A percentile compares a stretch with the other conserved stretches of the same genome.
Evolutionary conservation across 1,140 invertebrate genomes (phyloP).

Genomic region (Pseudomyrmex concolor): DNA sequence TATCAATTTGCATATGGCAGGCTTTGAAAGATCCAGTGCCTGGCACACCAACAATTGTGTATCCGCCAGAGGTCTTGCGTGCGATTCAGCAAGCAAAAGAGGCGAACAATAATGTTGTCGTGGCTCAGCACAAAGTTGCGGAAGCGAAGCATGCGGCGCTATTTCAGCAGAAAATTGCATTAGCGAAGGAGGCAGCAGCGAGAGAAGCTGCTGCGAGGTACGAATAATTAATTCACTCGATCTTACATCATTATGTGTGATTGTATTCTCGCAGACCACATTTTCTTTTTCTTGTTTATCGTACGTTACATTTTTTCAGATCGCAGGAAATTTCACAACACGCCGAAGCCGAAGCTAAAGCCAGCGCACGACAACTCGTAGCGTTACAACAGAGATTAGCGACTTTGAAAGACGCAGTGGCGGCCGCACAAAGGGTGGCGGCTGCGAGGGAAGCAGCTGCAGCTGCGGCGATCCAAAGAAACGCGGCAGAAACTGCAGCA

Average conservation of each 20-base stretch:
- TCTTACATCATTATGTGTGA: neutral
- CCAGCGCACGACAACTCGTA: slow-evolving; percentile 81
- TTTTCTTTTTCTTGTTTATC: neutral
- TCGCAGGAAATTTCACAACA: slow-evolving; percentile 82
- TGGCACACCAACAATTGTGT: slow-evolving; percentile 81
- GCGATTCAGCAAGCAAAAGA: slow-evolving; percentile 83
- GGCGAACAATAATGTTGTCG: slow-evolving; percentile 81
- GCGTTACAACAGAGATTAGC: slow-evolving; percentile 83
- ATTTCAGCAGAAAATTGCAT: slow-evolving; percentile 82
- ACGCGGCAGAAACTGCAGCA: slow-evolving; percentile 81
- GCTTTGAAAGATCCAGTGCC: slow-evolving; percentile 74
- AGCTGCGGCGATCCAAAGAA: slow-evolving; percentile 82
- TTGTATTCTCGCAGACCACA: neutral
- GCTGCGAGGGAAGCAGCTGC: slow-evolving; percentile 82
- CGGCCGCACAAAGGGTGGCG: slow-evolving; percentile 82
- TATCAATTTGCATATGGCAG: slow-evolving; percentile 61
- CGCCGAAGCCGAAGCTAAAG: slow-evolving; percentile 78
- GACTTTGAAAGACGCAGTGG: slow-evolving; percentile 82
- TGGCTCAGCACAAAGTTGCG: slow-evolving; percentile 81
- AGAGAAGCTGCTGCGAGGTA: slow-evolving; percentile 81
- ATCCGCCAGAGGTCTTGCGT: slow-evolving; percentile 79
- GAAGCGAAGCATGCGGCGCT: slow-evolving; percentile 81
- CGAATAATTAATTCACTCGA: slow-evolving; percentile 21
- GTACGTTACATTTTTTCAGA: slow-evolving; percentile 62
- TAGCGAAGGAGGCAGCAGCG: slow-evolving; percentile 81